Conservation (phyloP, 2,797 vertebrate species). For the Falco peregrinus region DNA sequence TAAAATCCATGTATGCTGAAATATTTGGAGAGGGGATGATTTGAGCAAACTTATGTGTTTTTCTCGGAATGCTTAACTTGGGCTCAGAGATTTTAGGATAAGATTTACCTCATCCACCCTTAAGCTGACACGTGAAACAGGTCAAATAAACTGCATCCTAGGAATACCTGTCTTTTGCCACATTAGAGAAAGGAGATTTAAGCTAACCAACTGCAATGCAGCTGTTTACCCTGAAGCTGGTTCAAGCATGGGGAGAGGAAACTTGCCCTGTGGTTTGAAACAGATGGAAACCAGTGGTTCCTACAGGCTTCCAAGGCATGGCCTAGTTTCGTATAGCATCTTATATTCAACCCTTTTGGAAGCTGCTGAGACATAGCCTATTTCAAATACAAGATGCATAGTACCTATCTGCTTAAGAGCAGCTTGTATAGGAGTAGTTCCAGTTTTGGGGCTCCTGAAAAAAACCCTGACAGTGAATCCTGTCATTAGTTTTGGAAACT, state of each 20-base stretch:
- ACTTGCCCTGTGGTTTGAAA: neutral
- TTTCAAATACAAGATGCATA: neutral
- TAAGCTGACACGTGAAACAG: neutral
- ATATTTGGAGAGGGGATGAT: neutral
- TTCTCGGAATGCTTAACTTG: neutral
- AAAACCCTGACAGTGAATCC: neutral
- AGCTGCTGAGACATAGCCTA: neutral
- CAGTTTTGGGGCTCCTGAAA: neutral
- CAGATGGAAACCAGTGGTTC: neutral
- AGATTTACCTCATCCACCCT: neutral
- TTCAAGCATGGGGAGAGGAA: neutral
- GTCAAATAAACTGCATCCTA: neutral
- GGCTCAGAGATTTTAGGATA: neutral
- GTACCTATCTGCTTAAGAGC: neutral
- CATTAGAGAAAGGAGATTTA: neutral
- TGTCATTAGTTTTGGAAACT: constrained; percentile 1
- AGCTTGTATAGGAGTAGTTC: neutral
- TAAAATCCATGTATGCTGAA: neutral
- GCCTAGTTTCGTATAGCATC: neutral
- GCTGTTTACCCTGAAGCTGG: neutral
- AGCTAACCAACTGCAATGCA: neutral
- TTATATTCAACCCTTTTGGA: neutral
- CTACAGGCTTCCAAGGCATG: neutral
- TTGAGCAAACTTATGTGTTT: neutral
- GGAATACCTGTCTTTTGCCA: neutral